These are phyloP conservation scores for Cryptoprocta ferox DNA, from an alignment of 2,797 vertebrate genomes.

Conservation along the genomic window DNA sequence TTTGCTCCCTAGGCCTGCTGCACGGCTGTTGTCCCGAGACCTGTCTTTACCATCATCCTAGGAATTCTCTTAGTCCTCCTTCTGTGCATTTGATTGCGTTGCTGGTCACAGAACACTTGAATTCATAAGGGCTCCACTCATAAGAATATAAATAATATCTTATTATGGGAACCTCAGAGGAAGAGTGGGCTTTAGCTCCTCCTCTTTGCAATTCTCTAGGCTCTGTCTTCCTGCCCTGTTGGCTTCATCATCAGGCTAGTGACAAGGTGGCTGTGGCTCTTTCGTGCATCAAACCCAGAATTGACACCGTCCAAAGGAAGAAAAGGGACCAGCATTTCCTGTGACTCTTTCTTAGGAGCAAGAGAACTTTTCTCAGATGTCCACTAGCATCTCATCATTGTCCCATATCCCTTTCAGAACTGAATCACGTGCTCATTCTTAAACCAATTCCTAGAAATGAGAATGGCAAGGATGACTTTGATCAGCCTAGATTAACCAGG, in stretches of 20 bases:
- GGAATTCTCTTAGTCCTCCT: background rate
- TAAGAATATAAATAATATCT: background rate
- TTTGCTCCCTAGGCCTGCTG: background rate
- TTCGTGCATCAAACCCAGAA: background rate
- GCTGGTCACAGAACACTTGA: background rate
- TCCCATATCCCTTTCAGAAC: conserved; percentile 16
- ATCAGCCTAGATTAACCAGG: background rate
- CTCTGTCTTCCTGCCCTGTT: background rate
- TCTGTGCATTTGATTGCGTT: background rate
- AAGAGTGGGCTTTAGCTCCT: background rate
- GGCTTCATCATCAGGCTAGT: background rate
- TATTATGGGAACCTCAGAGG: background rate
- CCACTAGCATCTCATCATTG: background rate
- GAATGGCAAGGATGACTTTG: background rate
- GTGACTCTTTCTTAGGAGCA: conserved; percentile 13
- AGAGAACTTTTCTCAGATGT: background rate
- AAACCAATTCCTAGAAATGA: background rate
- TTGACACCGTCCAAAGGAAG: background rate
- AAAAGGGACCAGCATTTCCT: background rate
- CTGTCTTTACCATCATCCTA: background rate
- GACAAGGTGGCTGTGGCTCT: background rate
- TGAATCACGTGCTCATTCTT: background rate
- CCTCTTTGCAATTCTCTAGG: background rate
- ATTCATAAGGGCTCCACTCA: background rate
- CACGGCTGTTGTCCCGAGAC: background rate